Percentiles rank a stretch among this genome's conserved stretches.
phyloP scores from a whole-genome alignment of 1,140 invertebrate genomes.

The Zaprionus africanus region DNA sequence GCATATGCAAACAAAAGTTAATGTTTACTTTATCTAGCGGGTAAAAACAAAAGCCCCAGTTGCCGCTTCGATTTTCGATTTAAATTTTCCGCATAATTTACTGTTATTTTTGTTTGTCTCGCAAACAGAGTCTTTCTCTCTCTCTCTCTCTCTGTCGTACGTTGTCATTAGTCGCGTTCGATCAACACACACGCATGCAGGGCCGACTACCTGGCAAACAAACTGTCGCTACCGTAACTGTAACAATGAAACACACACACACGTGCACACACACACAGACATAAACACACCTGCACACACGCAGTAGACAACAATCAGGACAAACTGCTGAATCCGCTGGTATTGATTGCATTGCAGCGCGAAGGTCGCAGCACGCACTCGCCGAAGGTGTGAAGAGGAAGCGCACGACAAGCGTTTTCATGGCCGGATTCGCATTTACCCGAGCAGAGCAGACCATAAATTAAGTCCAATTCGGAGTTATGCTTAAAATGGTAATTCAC shows the following conservation, averaged over 20 bases:
- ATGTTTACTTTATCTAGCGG: not conserved
- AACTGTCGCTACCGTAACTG: constrained; percentile 6
- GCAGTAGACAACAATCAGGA: not conserved
- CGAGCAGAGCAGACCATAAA: constrained; percentile 19
- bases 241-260: constrained; percentile 22
- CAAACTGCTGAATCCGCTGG: constrained; percentile 23
- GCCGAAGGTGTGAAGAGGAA: not conserved
- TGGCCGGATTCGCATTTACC: constrained; percentile 1
- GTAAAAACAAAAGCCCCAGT: not conserved
- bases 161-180: constrained; percentile 11
- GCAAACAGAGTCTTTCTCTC: not conserved
- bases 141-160: no score
- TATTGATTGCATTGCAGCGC: constrained; percentile 43
- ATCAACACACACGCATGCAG: constrained; percentile 17
- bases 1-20: not conserved
- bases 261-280: constrained; percentile 2
- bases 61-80: constrained; percentile 8
- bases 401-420: constrained; percentile 11
- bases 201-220: constrained; percentile 13
- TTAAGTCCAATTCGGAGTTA: not conserved
- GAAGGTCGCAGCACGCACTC: constrained; percentile 28
- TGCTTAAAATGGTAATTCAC: constrained; percentile 34
- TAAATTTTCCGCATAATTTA: constrained; percentile 18
- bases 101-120: not conserved
- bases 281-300: not conserved